phyloP scores from a whole-genome alignment of 2,888 invertebrate genomes.

The Hyposoter didymator region DNA sequence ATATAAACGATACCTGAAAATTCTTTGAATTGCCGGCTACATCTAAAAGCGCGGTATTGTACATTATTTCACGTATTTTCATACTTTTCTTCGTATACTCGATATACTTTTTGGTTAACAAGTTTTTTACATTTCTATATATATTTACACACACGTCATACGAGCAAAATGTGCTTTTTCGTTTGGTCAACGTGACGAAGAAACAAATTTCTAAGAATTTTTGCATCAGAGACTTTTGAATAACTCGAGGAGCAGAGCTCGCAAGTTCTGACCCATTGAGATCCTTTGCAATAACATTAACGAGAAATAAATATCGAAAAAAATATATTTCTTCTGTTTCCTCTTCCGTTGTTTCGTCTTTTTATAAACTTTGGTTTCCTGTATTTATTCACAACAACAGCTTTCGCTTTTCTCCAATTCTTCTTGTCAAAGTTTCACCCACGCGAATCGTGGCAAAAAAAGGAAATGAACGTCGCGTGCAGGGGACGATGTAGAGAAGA shows the following conservation, averaged over 20 bases:
- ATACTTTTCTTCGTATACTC: conserved; percentile 13
- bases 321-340: conserved; percentile 35
- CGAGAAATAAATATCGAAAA: conserved; percentile 65
- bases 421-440: background rate
- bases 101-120: conserved; percentile 41
- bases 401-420: conserved; percentile 1
- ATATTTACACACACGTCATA: conserved; percentile 47
- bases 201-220: conserved; percentile 38
- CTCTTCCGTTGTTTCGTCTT: background rate
- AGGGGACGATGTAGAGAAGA: background rate
- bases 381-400: conserved; percentile 40
- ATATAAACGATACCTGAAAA: background rate
- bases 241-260: conserved; percentile 7
- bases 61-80: conserved; percentile 25
- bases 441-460: conserved; percentile 23
- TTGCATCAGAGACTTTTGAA: conserved; percentile 26
- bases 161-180: conserved; percentile 54
- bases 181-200: conserved; percentile 19
- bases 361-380: conserved; percentile 63
- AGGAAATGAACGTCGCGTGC: background rate
- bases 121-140: conserved; percentile 24
- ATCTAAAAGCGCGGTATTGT: conserved; percentile 35
- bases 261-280: conserved; percentile 25
- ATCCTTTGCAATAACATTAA: conserved; percentile 22
- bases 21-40: conserved; percentile 23